Evolutionary conservation across 2,797 vertebrate species (phyloP).

Genomic region (Tragelaphus oryx): DNA sequence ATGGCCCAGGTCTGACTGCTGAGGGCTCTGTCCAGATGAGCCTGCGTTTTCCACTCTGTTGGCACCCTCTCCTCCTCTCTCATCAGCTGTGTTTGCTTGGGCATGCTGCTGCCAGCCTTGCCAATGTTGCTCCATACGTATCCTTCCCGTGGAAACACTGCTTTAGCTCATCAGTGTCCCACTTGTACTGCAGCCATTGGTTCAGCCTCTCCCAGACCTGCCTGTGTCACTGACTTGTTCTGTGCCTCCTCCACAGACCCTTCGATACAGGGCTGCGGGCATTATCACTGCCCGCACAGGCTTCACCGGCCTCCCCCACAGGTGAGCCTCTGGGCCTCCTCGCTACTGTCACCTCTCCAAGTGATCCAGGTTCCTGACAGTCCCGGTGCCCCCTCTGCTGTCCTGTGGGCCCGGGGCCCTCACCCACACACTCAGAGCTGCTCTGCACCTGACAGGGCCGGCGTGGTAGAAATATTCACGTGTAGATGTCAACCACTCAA

Average conservation of each 20-base stretch:
- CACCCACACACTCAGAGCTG: no score
- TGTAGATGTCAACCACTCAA: fast-evolving
- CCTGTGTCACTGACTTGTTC: fast-evolving
- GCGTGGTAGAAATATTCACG: fast-evolving
- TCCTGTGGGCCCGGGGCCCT: background rate
- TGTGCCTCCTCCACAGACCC: background rate
- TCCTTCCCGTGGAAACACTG: background rate
- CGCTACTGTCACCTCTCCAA: background rate
- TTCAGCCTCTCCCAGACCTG: background rate
- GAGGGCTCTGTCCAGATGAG: no score
- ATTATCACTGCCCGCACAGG: background rate
- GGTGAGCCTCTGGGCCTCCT: background rate
- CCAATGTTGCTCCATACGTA: fast-evolving
- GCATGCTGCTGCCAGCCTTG: background rate
- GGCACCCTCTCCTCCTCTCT: background rate
- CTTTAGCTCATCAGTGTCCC: background rate
- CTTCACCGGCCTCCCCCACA: fast-evolving
- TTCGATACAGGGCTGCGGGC: fast-evolving
- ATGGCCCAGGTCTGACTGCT: background rate
- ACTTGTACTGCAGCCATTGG: background rate
- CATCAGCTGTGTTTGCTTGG: background rate
- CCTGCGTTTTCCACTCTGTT: background rate
- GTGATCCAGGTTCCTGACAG: background rate
- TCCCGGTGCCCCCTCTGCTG: background rate
- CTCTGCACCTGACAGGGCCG: background rate